Evolutionary conservation across 2,888 invertebrate species (phyloP).

Genomic region (Amphipyra berbera): DNA sequence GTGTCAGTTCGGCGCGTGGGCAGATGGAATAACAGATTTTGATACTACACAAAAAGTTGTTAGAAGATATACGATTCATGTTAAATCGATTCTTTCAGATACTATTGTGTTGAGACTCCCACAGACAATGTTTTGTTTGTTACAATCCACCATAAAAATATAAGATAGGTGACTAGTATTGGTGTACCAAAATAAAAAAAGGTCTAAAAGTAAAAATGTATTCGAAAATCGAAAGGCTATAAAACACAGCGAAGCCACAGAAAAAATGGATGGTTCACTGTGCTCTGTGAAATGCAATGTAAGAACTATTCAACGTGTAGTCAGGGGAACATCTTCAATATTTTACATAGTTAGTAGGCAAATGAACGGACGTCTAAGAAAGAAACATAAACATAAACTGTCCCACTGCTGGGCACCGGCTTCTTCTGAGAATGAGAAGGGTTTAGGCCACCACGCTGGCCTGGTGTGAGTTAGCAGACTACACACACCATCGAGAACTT

Average conservation of each 20-base stretch:
- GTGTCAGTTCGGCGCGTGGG: constrained; percentile 78
- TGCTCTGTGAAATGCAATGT: too few relatives aligned
- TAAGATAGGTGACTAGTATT: not conserved
- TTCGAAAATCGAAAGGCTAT: not conserved
- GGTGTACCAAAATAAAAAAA: not conserved
- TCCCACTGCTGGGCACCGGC: too few relatives aligned
- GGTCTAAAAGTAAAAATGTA: not conserved
- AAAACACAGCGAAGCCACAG: not conserved
- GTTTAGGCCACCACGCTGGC: too few relatives aligned
- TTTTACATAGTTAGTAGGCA: not conserved
- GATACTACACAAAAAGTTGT: constrained; percentile 52
- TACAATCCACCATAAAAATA: constrained; percentile 7
- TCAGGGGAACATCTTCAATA: too few relatives aligned
- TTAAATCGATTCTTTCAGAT: constrained; percentile 32
- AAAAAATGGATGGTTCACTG: too few relatives aligned
- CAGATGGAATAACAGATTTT: constrained; percentile 80
- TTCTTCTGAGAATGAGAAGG: too few relatives aligned
- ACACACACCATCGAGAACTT: too few relatives aligned
- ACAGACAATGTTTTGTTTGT: constrained; percentile 25
- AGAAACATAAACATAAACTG: too few relatives aligned
- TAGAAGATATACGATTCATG: constrained; percentile 40
- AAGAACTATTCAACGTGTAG: too few relatives aligned
- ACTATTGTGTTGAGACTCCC: constrained; percentile 35
- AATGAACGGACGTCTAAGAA: constrained; percentile 7
- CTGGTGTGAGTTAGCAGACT: too few relatives aligned